phyloP scores from a whole-genome alignment of 2,113 vertebrate genomes.

The Takifugu flavidus region DNA sequence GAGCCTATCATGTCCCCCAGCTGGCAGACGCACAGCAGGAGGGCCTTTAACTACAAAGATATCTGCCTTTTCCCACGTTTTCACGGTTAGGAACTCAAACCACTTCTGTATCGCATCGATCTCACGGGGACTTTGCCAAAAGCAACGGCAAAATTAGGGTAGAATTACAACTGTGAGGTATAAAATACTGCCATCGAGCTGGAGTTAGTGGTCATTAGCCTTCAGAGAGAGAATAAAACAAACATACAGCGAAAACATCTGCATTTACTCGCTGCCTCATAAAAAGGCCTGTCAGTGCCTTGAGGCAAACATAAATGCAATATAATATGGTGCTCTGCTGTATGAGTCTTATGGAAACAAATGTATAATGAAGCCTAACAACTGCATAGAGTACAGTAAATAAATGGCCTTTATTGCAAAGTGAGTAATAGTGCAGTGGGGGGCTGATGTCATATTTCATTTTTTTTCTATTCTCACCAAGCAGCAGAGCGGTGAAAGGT shows the following conservation, averaged over 20 bases:
- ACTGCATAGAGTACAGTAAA: neutral
- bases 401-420: neutral
- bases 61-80: slow-evolving; percentile 61
- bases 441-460: slow-evolving; percentile 59
- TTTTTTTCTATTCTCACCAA: slow-evolving; percentile 31
- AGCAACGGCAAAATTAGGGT: slow-evolving; percentile 7
- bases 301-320: neutral
- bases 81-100: slow-evolving; percentile 20
- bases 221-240: slow-evolving; percentile 13
- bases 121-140: neutral
- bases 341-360: too few species aligned
- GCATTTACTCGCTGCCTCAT: slow-evolving; percentile 14
- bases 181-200: slow-evolving; percentile 12
- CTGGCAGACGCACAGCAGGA: slow-evolving; percentile 61
- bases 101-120: slow-evolving; percentile 2
- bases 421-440: slow-evolving; percentile 5
- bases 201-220: slow-evolving; percentile 21
- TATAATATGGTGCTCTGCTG: neutral
- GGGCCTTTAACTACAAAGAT: slow-evolving; percentile 55
- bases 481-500: slow-evolving; percentile 52
- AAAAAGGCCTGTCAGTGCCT: neutral
- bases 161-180: neutral
- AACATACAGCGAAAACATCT: slow-evolving; percentile 5
- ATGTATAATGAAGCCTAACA: too few species aligned
- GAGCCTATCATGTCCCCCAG: slow-evolving; percentile 57